Evolutionary conservation across 1,140 invertebrate genomes (phyloP).

Genomic region (Adelges cooleyi): DNA sequence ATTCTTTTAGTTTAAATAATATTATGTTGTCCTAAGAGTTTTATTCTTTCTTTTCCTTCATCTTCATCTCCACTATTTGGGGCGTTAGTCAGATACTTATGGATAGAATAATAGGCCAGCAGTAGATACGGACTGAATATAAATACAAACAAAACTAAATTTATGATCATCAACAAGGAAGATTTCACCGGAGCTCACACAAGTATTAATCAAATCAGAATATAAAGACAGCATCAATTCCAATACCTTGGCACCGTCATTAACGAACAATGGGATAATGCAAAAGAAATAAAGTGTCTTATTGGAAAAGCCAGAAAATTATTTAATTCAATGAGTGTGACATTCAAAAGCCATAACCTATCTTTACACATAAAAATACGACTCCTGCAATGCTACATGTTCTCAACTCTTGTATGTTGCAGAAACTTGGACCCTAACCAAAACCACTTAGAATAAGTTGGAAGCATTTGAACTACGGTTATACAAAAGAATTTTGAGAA

Average conservation of each 20-base stretch:
- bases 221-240: constrained; percentile 7
- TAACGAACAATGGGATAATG: neutral
- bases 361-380: neutral
- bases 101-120: neutral
- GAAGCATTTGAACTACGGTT: constrained; percentile 18
- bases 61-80: neutral
- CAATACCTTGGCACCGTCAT: constrained; percentile 18
- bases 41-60: too few relatives aligned
- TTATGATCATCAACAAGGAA: constrained; percentile 10
- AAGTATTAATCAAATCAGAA: neutral
- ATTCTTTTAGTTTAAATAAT: too few relatives aligned
- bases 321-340: neutral
- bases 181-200: neutral
- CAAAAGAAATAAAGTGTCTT: neutral
- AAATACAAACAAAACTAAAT: constrained; percentile 24
- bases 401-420: constrained; percentile 1
- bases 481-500: constrained; percentile 21
- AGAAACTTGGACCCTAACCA: constrained; percentile 17
- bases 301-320: constrained; percentile 12
- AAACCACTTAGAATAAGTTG: neutral
- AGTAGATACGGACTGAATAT: constrained; percentile 11
- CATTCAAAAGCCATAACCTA: neutral
- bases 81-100: constrained; percentile 3
- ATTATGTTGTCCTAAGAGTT: too few relatives aligned
- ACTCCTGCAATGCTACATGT: neutral